Percentiles rank a stretch among this genome's conserved stretches.
Conservation (phyloP, 2,113 vertebrate species). For the Rhinolophus ferrumequinum region DNA sequence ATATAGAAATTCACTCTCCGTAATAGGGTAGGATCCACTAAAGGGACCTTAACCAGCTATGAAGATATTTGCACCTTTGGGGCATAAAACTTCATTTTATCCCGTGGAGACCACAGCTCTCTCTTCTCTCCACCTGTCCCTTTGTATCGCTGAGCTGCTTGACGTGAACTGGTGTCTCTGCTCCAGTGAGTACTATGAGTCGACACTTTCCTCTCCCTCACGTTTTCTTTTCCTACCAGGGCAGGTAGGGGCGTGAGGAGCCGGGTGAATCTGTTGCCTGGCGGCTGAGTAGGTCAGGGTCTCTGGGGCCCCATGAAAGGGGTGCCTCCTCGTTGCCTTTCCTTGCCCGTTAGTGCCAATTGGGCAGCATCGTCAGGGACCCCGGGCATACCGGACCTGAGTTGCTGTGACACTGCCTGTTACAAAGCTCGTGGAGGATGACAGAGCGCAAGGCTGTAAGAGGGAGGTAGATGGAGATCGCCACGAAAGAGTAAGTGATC, state of each 20-base stretch:
- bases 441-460: not conserved
- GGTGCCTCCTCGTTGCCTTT: rapidly evolving
- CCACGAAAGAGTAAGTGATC: not conserved
- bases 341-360: no score
- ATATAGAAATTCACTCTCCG: not conserved
- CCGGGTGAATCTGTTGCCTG: not conserved
- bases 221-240: not conserved
- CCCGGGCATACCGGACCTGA: no score
- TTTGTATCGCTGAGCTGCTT: not conserved
- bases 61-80: not conserved
- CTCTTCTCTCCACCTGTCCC: not conserved
- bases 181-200: not conserved
- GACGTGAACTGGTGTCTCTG: not conserved
- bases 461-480: not conserved
- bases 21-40: not conserved
- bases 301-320: not conserved
- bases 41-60: not conserved
- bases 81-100: not conserved
- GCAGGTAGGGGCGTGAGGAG: not conserved
- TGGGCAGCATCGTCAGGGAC: not conserved
- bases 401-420: not conserved
- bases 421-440: not conserved
- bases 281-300: rapidly evolving
- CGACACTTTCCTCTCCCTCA: not conserved
- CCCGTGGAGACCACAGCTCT: not conserved